These are phyloP conservation scores for Lethrus apterus DNA, from an alignment of 1,140 invertebrate genomes.

Conservation along the genomic window DNA sequence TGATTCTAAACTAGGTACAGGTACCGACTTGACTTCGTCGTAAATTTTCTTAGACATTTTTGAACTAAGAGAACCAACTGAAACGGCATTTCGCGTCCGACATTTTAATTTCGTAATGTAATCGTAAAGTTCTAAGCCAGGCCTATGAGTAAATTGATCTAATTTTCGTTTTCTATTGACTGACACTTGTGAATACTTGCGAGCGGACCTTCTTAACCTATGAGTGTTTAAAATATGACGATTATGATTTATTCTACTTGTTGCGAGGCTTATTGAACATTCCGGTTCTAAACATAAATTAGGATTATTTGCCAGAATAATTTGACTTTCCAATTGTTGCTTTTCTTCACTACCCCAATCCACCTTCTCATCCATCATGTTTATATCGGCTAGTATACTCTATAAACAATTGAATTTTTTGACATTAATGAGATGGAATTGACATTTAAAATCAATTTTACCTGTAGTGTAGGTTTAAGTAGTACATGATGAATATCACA, in stretches of 20 bases:
- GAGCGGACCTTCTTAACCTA: slow-evolving; percentile 63
- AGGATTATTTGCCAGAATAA: slow-evolving; percentile 74
- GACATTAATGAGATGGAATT: no score
- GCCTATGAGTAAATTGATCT: slow-evolving; percentile 72
- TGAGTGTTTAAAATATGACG: slow-evolving; percentile 67
- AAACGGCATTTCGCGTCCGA: slow-evolving; percentile 23
- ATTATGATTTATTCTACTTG: slow-evolving; percentile 65
- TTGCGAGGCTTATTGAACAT: slow-evolving; percentile 65
- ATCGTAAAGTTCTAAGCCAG: slow-evolving; percentile 66
- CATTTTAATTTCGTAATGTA: slow-evolving; percentile 45
- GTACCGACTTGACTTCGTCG: slow-evolving; percentile 42
- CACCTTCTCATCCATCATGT: slow-evolving; percentile 29
- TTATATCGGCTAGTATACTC: slow-evolving; percentile 37
- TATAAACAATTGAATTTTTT: slow-evolving; percentile 21
- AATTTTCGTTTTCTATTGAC: slow-evolving; percentile 82
- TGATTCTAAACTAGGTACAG: slow-evolving; percentile 42
- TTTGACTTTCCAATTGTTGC: slow-evolving; percentile 69
- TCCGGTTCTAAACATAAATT: slow-evolving; percentile 82
- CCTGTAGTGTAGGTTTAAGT: slow-evolving; percentile 80
- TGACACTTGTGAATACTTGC: slow-evolving; percentile 68
- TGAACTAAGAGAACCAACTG: slow-evolving; percentile 18
- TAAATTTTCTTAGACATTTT: slow-evolving; percentile 35
- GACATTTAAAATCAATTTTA: no score
- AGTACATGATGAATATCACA: slow-evolving; percentile 79
- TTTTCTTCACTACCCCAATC: slow-evolving; percentile 63